phyloP scores from a whole-genome alignment of 2,113 vertebrate genomes.

The Nicator chloris region DNA sequence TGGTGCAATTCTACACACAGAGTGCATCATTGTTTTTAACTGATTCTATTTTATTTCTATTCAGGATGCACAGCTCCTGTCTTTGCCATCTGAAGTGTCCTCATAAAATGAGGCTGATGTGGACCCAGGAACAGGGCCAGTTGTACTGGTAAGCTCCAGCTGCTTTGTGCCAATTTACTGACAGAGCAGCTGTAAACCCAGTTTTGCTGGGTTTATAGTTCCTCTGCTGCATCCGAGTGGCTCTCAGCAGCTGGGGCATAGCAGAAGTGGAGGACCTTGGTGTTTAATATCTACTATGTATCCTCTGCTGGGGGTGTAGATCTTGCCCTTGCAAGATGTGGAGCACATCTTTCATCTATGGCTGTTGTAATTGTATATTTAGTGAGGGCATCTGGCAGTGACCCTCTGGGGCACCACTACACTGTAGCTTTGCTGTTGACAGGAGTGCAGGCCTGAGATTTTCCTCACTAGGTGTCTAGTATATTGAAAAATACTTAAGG shows the following conservation, averaged over 20 bases:
- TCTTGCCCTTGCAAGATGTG: not conserved
- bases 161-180: not conserved
- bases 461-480: not conserved
- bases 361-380: not conserved
- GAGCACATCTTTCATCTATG: not conserved
- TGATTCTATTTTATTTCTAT: not conserved
- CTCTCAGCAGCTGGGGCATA: not conserved
- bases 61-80: not conserved
- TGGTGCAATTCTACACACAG: not conserved
- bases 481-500: not conserved
- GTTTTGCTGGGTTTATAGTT: not conserved
- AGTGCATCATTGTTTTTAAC: not conserved
- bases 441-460: not conserved
- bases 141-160: not conserved
- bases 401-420: rapidly evolving
- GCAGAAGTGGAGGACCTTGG: not conserved
- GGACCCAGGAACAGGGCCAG: not conserved
- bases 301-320: not conserved
- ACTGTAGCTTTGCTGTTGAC: not conserved
- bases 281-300: not conserved
- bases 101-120: not conserved
- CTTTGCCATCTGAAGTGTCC: not conserved
- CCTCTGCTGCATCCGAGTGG: not conserved
- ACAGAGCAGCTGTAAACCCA: not conserved
- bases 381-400: not conserved